Evolutionary conservation across 1,140 invertebrate species (phyloP).

Genomic region (Triops cancriformis): DNA sequence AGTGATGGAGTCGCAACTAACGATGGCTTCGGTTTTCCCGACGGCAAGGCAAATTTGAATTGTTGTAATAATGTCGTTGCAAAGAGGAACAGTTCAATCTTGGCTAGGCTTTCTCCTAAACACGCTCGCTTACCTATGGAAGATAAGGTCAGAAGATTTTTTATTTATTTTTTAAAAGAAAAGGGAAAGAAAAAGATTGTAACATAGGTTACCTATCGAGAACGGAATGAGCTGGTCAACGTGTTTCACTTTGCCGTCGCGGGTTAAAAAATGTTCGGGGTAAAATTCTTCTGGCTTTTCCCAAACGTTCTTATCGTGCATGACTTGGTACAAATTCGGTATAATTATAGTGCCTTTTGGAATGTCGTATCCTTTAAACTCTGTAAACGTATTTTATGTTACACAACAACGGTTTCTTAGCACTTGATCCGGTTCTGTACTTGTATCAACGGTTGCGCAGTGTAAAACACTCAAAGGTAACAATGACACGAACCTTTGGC

Average conservation of each 20-base stretch:
- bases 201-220: constrained; percentile 16
- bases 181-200: not conserved
- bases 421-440: not conserved
- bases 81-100: too few species aligned
- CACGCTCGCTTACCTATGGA: constrained; percentile 34
- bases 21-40: constrained; percentile 33
- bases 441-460: not conserved
- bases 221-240: too few species aligned
- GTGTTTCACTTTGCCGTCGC: too few species aligned
- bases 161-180: too few species aligned
- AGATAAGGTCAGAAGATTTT: not conserved
- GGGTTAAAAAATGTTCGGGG: too few species aligned
- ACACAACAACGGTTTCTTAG: not conserved
- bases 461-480: constrained; percentile 18
- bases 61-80: constrained; percentile 43
- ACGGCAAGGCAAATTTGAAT: constrained; percentile 38
- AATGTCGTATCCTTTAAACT: too few species aligned
- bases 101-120: too few species aligned
- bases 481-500: constrained; percentile 17
- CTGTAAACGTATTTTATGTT: not conserved
- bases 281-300: too few species aligned
- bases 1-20: not conserved
- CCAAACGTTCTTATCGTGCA: too few species aligned
- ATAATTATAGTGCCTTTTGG: too few species aligned
- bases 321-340: too few species aligned